These are phyloP conservation scores for Arctocebus calabarensis DNA, from an alignment of 2,797 vertebrate species.

Conservation along the genomic window DNA sequence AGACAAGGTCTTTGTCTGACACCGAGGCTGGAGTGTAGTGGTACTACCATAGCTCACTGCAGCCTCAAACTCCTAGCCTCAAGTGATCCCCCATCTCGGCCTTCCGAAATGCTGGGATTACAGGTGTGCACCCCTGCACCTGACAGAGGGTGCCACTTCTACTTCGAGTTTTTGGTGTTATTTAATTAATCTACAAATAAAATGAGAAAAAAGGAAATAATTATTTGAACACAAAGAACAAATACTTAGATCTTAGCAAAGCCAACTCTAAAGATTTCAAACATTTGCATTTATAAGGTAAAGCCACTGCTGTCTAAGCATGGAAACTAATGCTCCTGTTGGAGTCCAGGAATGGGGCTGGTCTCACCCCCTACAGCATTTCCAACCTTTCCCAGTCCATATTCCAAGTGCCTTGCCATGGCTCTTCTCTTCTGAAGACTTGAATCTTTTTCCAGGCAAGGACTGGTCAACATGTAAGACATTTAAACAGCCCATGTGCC, in stretches of 20 bases:
- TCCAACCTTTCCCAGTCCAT: neutral
- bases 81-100: too few species aligned
- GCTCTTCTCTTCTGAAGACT: neutral
- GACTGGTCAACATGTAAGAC: neutral
- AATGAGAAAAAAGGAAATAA: neutral
- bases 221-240: neutral
- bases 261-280: neutral
- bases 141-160: neutral
- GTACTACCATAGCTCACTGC: too few species aligned
- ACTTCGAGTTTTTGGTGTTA: neutral
- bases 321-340: neutral
- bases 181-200: conserved; percentile 10
- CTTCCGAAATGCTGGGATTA: too few species aligned
- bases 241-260: neutral
- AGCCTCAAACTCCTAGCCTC: too few species aligned
- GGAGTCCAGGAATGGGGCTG: neutral
- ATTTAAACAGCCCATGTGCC: neutral
- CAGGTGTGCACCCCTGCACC: too few species aligned
- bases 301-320: neutral
- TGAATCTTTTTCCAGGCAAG: neutral
- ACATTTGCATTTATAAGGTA: neutral
- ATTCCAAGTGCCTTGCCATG: neutral
- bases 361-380: neutral
- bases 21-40: too few species aligned
- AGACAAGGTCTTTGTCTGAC: too few species aligned